phyloP scores from a whole-genome alignment of 2,888 invertebrate genomes.

The Apodemia zela region DNA sequence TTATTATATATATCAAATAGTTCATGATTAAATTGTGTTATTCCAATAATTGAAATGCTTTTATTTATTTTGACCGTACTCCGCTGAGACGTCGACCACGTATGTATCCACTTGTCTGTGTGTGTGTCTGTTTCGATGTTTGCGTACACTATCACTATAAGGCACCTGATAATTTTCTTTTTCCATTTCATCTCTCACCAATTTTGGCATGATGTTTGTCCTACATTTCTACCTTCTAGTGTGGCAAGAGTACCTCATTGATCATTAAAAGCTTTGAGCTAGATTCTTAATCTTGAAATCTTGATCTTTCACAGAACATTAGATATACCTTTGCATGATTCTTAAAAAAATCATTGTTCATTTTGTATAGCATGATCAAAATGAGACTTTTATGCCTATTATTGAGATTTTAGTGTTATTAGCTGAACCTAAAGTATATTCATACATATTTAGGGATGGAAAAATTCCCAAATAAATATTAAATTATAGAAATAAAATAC shows the following conservation, averaged over 20 bases:
- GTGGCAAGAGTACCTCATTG: constrained; percentile 13
- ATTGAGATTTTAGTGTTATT: background rate
- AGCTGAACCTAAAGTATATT: background rate
- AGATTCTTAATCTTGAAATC: background rate
- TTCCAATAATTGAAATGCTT: constrained; percentile 78
- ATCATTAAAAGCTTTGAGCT: constrained; percentile 16
- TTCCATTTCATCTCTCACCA: constrained; percentile 61
- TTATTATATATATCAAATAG: constrained; percentile 73
- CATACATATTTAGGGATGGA: background rate
- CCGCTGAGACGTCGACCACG: constrained; percentile 78
- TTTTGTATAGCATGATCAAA: background rate
- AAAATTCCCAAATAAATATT: background rate
- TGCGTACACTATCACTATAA: constrained; percentile 73
- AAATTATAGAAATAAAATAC: background rate
- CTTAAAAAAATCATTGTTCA: background rate
- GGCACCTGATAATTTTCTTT: constrained; percentile 56
- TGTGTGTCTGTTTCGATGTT: constrained; percentile 77
- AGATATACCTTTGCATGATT: constrained; percentile 5
- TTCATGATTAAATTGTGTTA: constrained; percentile 81
- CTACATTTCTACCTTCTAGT: constrained; percentile 35
- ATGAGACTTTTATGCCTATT: background rate
- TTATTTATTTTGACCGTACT: constrained; percentile 79
- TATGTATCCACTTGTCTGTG: constrained; percentile 76
- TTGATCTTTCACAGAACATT: background rate
- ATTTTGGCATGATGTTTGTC: constrained; percentile 59